These are phyloP conservation scores for Amniataba percoides DNA, from an alignment of 2,797 vertebrate genomes.

Conservation along the genomic window DNA sequence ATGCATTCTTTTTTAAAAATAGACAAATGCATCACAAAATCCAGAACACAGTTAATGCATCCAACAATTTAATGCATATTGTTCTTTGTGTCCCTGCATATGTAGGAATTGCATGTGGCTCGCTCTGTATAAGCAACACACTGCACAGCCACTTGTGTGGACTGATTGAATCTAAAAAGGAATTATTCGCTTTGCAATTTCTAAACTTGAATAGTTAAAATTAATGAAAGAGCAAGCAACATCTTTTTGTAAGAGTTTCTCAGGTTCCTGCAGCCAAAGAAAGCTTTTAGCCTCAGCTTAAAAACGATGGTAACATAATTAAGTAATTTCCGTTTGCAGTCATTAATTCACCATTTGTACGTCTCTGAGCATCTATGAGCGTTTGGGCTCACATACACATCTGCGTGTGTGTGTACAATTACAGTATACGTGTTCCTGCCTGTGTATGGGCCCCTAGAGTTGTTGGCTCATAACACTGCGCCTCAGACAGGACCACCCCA, in stretches of 20 bases:
- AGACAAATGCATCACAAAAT: neutral
- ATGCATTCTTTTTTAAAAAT: neutral
- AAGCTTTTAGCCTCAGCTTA: neutral
- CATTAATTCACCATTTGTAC: conserved; percentile 6
- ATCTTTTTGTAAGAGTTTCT: neutral
- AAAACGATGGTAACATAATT: conserved; percentile 21
- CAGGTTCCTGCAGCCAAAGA: neutral
- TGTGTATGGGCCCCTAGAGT: conserved; percentile 70
- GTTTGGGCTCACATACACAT: conserved; percentile 11
- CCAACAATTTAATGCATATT: neutral
- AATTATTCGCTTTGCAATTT: neutral
- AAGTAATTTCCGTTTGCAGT: conserved; percentile 9
- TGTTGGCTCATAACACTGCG: conserved; percentile 73
- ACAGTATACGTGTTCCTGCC: conserved; percentile 70
- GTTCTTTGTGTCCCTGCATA: neutral
- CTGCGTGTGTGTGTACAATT: conserved; percentile 58
- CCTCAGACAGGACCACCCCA: conserved; percentile 85
- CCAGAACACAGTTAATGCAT: neutral
- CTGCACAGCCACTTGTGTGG: conserved; percentile 17
- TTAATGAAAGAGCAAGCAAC: conserved; percentile 7
- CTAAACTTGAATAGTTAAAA: neutral
- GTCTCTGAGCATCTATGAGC: conserved; percentile 1
- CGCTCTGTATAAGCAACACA: neutral
- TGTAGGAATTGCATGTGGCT: neutral
- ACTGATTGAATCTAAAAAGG: conserved; percentile 2